Conservation (phyloP, 1,140 invertebrate genomes). For the Spodoptera litura region DNA sequence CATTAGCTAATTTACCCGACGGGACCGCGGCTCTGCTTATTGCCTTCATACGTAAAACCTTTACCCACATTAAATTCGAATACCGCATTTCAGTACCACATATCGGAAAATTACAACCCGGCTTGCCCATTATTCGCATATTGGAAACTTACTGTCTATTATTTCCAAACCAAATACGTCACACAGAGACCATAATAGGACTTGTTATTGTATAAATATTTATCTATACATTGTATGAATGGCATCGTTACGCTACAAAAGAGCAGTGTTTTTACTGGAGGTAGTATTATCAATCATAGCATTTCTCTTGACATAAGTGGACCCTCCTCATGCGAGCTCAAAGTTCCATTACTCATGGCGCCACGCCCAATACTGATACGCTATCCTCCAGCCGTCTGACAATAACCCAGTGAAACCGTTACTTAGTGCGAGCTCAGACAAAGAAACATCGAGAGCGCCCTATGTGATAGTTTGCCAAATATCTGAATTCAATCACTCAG, state of each 20-base stretch:
- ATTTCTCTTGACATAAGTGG: conserved; percentile 81
- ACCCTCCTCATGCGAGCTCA: conserved; percentile 81
- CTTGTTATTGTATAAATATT: conserved; percentile 40
- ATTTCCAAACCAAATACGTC: background rate
- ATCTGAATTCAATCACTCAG: conserved; percentile 40
- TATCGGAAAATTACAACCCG: background rate
- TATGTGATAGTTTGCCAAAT: conserved; percentile 11
- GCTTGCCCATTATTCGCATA: conserved; percentile 12
- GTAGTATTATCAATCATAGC: conserved; percentile 82
- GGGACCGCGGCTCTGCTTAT: conserved; percentile 35
- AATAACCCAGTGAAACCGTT: conserved; percentile 56
- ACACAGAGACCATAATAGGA: background rate
- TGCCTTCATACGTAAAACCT: conserved; percentile 13
- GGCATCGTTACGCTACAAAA: conserved; percentile 61
- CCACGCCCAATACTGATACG: conserved; percentile 79
- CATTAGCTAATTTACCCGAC: conserved; percentile 65
- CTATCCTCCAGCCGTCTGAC: conserved; percentile 62
- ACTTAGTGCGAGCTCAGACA: conserved; percentile 49
- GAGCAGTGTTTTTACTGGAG: conserved; percentile 76
- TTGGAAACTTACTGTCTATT: conserved; percentile 3
- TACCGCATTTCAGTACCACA: background rate
- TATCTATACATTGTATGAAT: conserved; percentile 49
- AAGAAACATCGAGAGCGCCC: conserved; percentile 33
- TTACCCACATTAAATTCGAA: conserved; percentile 1
- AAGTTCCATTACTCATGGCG: conserved; percentile 80